phyloP scores from a whole-genome alignment of 2,888 invertebrate genomes.

The Rotaria sp. region DNA sequence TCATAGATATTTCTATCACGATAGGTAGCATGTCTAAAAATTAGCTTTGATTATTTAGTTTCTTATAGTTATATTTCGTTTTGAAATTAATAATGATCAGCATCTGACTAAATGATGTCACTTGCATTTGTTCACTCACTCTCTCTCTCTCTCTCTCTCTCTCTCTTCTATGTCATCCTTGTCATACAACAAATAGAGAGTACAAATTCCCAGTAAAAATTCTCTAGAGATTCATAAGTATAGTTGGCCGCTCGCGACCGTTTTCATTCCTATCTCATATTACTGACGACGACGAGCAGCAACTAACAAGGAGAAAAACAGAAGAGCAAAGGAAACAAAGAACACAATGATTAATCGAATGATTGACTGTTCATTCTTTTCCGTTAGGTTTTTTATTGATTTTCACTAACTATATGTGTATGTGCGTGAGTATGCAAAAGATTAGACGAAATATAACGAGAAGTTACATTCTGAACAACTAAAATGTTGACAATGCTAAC shows the following conservation, averaged over 20 bases:
- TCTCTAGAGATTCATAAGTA: not conserved
- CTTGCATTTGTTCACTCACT: not conserved
- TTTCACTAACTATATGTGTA: not conserved
- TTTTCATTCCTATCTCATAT: not conserved
- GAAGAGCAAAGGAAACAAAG: not conserved
- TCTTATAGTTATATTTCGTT: not conserved
- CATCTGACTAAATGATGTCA: not conserved
- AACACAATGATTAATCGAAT: not conserved
- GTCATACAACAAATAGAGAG: not conserved
- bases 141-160: no score
- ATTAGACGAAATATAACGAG: not conserved
- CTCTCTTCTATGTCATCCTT: not conserved
- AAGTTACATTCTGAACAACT: not conserved
- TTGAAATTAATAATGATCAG: not conserved
- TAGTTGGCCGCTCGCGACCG: not conserved
- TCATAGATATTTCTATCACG: not conserved
- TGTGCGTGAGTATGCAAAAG: not conserved
- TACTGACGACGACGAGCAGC: not conserved
- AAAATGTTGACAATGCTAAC: not conserved
- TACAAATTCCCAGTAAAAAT: not conserved
- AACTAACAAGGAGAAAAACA: not conserved
- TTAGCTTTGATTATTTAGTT: not conserved
- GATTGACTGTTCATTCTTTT: not conserved
- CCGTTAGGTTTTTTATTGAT: not conserved
- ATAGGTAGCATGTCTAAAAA: not conserved